A percentile compares a stretch with the other conserved stretches of the same genome.
phyloP scores from a whole-genome alignment of 2,888 invertebrate species.

The Suillia variegata region DNA sequence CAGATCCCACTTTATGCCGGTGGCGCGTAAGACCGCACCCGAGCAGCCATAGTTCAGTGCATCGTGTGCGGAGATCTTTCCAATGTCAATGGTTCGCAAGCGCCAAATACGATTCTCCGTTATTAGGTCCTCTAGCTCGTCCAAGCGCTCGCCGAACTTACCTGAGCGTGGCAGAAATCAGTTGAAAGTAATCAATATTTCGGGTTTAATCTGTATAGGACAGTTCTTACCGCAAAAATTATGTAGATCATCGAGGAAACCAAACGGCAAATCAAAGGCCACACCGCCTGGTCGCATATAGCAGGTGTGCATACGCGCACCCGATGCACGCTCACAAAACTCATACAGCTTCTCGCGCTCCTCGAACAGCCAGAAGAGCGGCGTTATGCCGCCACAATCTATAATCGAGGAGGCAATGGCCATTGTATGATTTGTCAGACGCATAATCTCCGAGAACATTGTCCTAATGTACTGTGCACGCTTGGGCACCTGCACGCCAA shows the following conservation, averaged over 20 bases:
- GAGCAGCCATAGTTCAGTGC: slow-evolving; percentile 76
- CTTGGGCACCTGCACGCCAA: slow-evolving; percentile 77
- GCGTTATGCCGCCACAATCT: slow-evolving; percentile 86
- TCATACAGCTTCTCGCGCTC: slow-evolving; percentile 87
- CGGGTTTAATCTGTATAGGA: too few species aligned
- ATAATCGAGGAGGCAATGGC: slow-evolving; percentile 75
- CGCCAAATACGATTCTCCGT: slow-evolving; percentile 78
- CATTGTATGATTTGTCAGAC: slow-evolving; percentile 81
- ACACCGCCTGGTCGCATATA: slow-evolving; percentile 87
- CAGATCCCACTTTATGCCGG: slow-evolving; percentile 88
- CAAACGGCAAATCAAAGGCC: slow-evolving; percentile 72
- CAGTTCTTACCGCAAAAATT: too few species aligned
- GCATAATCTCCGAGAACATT: slow-evolving; percentile 75
- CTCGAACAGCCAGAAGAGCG: slow-evolving; percentile 90
- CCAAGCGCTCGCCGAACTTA: slow-evolving; percentile 75
- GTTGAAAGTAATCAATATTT: too few species aligned
- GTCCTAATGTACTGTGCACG: slow-evolving; percentile 82
- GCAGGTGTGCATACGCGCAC: slow-evolving; percentile 82
- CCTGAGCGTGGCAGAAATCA: slow-evolving; percentile 79
- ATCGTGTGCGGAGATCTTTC: slow-evolving; percentile 73
- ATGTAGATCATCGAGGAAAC: slow-evolving; percentile 76
- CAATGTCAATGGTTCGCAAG: slow-evolving; percentile 75
- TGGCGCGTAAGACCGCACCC: slow-evolving; percentile 78
- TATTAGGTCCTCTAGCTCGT: slow-evolving; percentile 82
- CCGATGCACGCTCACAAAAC: slow-evolving; percentile 81